Conservation (phyloP, 2,113 vertebrate genomes). For the Caranx ignobilis region DNA sequence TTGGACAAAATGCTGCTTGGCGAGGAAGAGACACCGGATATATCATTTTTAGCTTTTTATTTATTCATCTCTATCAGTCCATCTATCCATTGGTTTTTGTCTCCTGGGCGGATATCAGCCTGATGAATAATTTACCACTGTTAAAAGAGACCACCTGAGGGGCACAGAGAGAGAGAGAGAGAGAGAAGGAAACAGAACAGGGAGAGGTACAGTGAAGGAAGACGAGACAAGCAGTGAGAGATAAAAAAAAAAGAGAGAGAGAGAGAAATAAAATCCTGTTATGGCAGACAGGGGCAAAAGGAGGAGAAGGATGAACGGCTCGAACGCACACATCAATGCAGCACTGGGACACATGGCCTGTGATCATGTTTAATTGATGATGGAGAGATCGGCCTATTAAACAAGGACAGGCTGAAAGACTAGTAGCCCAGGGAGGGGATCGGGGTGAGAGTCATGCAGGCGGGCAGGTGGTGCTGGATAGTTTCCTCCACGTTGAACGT, state of each 20-base stretch:
- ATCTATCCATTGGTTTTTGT: constrained; percentile 52
- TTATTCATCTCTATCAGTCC: constrained; percentile 71
- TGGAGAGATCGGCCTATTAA: constrained; percentile 48
- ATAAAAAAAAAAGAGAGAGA: not conserved
- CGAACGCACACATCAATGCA: constrained; percentile 1
- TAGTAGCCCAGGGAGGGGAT: constrained; percentile 32
- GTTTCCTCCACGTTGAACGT: not conserved
- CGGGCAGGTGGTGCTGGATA: constrained; percentile 30
- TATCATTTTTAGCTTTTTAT: constrained; percentile 72
- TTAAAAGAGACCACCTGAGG: constrained; percentile 69
- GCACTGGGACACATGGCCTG: constrained; percentile 36
- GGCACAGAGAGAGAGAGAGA: not conserved
- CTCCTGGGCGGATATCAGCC: constrained; percentile 58
- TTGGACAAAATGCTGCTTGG: constrained; percentile 29
- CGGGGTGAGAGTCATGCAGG: constrained; percentile 1
- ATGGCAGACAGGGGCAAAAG: not conserved
- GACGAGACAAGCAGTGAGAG: not conserved
- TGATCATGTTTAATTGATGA: constrained; percentile 70
- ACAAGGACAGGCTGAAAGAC: constrained; percentile 53
- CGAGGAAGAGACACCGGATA: constrained; percentile 28
- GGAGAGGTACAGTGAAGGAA: constrained; percentile 14
- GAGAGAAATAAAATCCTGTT: constrained; percentile 34
- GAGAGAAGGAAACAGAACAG: constrained; percentile 18
- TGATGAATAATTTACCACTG: constrained; percentile 71
- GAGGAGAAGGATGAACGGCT: not conserved